A percentile compares a stretch with the other conserved stretches of the same genome.
Conservation (phyloP, 2,888 invertebrate species). For the Mimachlamys varia region DNA sequence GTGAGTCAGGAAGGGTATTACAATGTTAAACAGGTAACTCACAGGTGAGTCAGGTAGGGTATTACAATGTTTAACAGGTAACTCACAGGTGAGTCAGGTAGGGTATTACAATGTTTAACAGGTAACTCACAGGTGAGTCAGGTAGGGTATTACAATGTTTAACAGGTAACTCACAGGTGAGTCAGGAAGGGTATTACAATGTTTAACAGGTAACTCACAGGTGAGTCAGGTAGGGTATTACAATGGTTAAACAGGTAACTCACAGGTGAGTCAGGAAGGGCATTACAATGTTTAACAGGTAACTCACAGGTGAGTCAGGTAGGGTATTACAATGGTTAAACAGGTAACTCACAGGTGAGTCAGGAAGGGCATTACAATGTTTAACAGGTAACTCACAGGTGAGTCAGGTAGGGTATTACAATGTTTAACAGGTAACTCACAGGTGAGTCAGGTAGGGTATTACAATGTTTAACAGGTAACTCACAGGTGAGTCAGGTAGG, state of each 20-base stretch:
- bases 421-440: too few relatives aligned
- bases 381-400: too few relatives aligned
- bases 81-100: too few relatives aligned
- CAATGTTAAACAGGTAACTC: too few relatives aligned
- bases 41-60: conserved; percentile 80
- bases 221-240: conserved; percentile 80
- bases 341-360: too few relatives aligned
- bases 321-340: conserved; percentile 81
- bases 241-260: too few relatives aligned
- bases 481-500: conserved; percentile 81
- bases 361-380: conserved; percentile 81
- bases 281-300: conserved; percentile 82
- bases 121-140: too few relatives aligned
- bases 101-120: conserved; percentile 81
- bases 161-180: too few relatives aligned
- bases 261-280: conserved; percentile 81
- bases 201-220: too few relatives aligned
- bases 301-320: too few relatives aligned
- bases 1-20: conserved; percentile 79
- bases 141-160: conserved; percentile 81
- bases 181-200: conserved; percentile 81
- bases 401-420: conserved; percentile 81
- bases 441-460: conserved; percentile 80
- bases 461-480: conserved; percentile 82
- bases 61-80: conserved; percentile 82